Evolutionary conservation across 2,888 invertebrate genomes (phyloP), one percentile per base, ranked within the genome.

Genomic region (Temnothorax rugatulus): DNA sequence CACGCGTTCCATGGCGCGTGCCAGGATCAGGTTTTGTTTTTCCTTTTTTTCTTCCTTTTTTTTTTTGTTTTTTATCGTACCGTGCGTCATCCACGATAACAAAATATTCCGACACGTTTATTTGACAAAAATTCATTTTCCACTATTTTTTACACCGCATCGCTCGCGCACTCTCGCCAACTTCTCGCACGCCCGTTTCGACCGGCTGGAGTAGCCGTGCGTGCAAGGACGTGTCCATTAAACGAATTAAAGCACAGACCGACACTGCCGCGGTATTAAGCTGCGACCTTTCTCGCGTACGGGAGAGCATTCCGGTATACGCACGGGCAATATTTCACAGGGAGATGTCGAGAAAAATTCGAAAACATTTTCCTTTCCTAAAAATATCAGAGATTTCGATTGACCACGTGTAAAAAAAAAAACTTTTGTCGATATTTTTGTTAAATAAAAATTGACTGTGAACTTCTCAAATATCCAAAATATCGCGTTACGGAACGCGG

Each of bases 61-160:
- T 11, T 79, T 47, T 59, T 61, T 71, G 9, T 66, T 66, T 71
- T 50, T 50, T 71, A 57, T 69, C 79, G 59, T 59, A 59, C 79
- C 18, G 25, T 71, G 79, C 79, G 73, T 81, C 79, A 79, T 79
- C 71, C 79, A 73, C 59, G 73, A 71, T 81, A 81, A 81, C 73
- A 71, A 81, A 81, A 81, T 71, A 81, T 61, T 81, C 73, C 59
- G 79, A 71, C 79, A 81, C 73, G 59, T 81, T 81, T 81, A 81
- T 81, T 81, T 81, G 79, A 81, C 79, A 71, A 73, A 81, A 81
- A 81, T 81, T 81, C 79, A 81, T 81, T 81, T 81, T 71, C 59
- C 73, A 59, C 59, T 81, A 59, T 81, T 81, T 81, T 71, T 71
- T 57, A 77, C 50, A 76, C 38, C 66, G 21, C 75, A 76, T 71